Percentiles rank a stretch among this genome's conserved stretches.
Evolutionary conservation across 2,888 invertebrate species (phyloP).

Genomic region (Muschampia plurimacula): DNA sequence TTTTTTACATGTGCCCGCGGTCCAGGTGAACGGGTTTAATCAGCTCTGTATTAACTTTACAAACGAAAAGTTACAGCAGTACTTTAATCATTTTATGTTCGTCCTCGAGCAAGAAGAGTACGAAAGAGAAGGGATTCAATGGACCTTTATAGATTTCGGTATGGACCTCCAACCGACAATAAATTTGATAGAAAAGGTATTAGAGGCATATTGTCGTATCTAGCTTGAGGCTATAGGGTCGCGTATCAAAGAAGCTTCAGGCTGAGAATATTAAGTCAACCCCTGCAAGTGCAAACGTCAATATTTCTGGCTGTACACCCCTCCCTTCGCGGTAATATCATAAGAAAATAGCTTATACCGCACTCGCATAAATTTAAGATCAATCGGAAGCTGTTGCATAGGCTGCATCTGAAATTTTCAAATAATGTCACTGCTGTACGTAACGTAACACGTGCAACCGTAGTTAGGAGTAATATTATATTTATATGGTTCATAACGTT

Average conservation of each 20-base stretch:
- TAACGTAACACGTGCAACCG: constrained; percentile 22
- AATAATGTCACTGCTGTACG: constrained; percentile 22
- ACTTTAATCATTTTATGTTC: constrained; percentile 99
- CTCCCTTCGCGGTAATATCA: constrained; percentile 44
- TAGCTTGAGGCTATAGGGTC: constrained; percentile 66
- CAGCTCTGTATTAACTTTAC: constrained; percentile 98
- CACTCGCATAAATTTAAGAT: constrained; percentile 50
- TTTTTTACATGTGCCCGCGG: constrained; percentile 67
- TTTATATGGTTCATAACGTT: constrained; percentile 14
- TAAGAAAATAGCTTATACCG: constrained; percentile 54
- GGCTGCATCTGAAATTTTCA: constrained; percentile 36
- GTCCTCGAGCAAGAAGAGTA: constrained; percentile 98
- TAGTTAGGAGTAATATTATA: constrained; percentile 25
- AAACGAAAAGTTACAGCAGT: constrained; percentile 97
- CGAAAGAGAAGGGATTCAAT: constrained; percentile 95
- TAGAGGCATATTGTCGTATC: constrained; percentile 55
- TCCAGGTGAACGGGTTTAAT: constrained; percentile 96
- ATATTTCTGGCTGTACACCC: constrained; percentile 58
- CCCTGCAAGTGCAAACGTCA: constrained; percentile 60
- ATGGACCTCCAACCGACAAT: constrained; percentile 97
- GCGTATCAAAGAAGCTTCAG: constrained; percentile 68
- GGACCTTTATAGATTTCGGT: constrained; percentile 98
- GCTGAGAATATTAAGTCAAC: constrained; percentile 58
- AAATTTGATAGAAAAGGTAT: constrained; percentile 96
- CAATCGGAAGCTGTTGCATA: constrained; percentile 54